Evolutionary conservation across 2,797 vertebrate genomes (phyloP), one percentile per base, ranked within the genome.

Genomic region (Poliocrania exsul): DNA sequence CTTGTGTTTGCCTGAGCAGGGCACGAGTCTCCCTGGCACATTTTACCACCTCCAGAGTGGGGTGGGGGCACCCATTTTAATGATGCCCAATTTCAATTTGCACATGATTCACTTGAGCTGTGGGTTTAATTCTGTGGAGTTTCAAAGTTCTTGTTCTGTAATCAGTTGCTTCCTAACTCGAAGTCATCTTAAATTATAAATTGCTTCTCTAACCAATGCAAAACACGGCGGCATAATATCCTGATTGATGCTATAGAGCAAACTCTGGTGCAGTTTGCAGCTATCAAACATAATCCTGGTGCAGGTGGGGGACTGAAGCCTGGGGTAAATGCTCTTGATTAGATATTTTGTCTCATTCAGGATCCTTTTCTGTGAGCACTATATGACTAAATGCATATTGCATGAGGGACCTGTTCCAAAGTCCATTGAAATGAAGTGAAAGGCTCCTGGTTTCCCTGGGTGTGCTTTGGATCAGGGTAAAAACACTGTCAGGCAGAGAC

Each of bases 301-400:
- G 95, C 95, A 97, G 95, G 96, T 96, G 95, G 96, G 91, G 80
- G 93, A 89, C 89, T 96, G 92, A 96, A 94, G 91, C 93, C 71
- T 9, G 80, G 94, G 89, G 92, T 93, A 97, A 97, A 97, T 96
- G 93, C 95, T 73, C 89, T 92, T 97, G 96, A 97, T 96, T 96
- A 95, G 95, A 81, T 94, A 97, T 96, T 96, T 97, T 97, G 85
- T 93, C 95, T 96, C 93, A 97, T 97, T 97, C 95, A 96, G 89
- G 91, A 91, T 79, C 80, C 91, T 94, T 95, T 96, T 96, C 93
- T 97, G 95, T 6, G 29, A 90, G 94, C 80, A 8, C 81, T 92
- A 38, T 84, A 82, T 94, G 90, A 92, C 91, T 96, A 90, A 96
- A 97, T 97, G 92, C 93, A 97, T 96, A 96, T 96, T 96, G 91